Percentiles rank a stretch among this genome's conserved stretches.
Conservation (phyloP, 2,888 invertebrate genomes). For the Halocaridina rubra region DNA sequence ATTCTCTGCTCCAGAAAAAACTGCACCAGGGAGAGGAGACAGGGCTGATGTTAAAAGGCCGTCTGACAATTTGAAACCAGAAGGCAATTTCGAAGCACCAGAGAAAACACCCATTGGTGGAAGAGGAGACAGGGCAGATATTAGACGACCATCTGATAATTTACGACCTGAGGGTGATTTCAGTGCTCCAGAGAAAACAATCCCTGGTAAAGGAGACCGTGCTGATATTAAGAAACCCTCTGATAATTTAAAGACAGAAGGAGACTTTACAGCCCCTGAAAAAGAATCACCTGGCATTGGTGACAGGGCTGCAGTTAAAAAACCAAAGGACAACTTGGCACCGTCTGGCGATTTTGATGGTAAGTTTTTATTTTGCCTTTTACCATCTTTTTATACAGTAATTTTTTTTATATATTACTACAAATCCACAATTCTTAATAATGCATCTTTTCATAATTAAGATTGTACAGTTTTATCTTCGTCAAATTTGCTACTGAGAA, state of each 20-base stretch:
- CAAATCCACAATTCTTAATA: too few species aligned
- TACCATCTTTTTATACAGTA: too few species aligned
- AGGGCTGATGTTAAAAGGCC: constrained; percentile 45
- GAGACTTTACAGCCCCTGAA: too few species aligned
- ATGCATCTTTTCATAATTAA: too few species aligned
- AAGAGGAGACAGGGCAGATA: constrained; percentile 22
- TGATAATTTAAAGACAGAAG: constrained; percentile 55
- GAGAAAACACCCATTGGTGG: constrained; percentile 32
- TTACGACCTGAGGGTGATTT: constrained; percentile 71
- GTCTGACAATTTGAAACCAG: constrained; percentile 68
- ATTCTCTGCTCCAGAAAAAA: constrained; percentile 66
- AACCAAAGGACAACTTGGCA: too few species aligned
- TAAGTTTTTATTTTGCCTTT: too few species aligned
- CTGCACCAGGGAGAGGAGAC: constrained; percentile 45
- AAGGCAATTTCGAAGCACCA: constrained; percentile 69
- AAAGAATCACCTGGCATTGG: too few species aligned
- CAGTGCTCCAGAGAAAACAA: constrained; percentile 19
- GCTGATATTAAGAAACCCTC: constrained; percentile 37
- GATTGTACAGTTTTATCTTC: too few species aligned
- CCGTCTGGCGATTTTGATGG: too few species aligned
- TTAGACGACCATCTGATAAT: constrained; percentile 47
- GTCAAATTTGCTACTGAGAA: too few species aligned
- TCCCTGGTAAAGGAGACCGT: constrained; percentile 42
- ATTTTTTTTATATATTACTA: too few species aligned
- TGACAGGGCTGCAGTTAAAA: too few species aligned